These are phyloP conservation scores for Syritta pipiens DNA, from an alignment of 2,888 invertebrate genomes.

Conservation along the genomic window DNA sequence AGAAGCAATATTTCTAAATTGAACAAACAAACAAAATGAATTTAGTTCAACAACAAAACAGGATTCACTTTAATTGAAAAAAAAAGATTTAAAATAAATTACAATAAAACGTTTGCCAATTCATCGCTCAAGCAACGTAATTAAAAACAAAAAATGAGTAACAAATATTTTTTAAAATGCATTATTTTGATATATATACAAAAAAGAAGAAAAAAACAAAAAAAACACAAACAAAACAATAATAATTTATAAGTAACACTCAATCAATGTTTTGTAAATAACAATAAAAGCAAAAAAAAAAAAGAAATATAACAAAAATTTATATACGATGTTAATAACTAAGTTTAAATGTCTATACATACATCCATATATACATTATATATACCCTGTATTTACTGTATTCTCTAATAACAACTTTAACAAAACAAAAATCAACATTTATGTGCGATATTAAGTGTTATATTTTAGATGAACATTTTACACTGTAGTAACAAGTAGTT, in stretches of 20 bases:
- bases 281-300: background rate
- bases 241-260: constrained; percentile 55
- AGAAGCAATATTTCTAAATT: constrained; percentile 1
- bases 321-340: constrained; percentile 41
- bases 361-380: constrained; percentile 14
- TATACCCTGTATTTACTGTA: constrained; percentile 27
- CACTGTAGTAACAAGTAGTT: constrained; percentile 51
- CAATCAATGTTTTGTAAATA: constrained; percentile 50
- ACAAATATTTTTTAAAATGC: constrained; percentile 20
- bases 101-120: constrained; percentile 20
- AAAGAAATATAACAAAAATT: constrained; percentile 4
- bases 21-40: background rate
- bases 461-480: constrained; percentile 60
- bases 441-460: constrained; percentile 55
- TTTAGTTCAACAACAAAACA: constrained; percentile 1
- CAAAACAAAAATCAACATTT: background rate
- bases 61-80: background rate
- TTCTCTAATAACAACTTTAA: constrained; percentile 7
- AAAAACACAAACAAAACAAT: constrained; percentile 40
- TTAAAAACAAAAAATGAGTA: background rate
- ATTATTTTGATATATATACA: constrained; percentile 44
- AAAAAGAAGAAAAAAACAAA: constrained; percentile 1
- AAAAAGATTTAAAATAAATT: background rate
- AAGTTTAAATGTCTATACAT: constrained; percentile 39
- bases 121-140: constrained; percentile 32